Evolutionary conservation across 2,888 invertebrate species (phyloP), one percentile per base, ranked within the genome.

Genomic region (Halictus ligatus): DNA sequence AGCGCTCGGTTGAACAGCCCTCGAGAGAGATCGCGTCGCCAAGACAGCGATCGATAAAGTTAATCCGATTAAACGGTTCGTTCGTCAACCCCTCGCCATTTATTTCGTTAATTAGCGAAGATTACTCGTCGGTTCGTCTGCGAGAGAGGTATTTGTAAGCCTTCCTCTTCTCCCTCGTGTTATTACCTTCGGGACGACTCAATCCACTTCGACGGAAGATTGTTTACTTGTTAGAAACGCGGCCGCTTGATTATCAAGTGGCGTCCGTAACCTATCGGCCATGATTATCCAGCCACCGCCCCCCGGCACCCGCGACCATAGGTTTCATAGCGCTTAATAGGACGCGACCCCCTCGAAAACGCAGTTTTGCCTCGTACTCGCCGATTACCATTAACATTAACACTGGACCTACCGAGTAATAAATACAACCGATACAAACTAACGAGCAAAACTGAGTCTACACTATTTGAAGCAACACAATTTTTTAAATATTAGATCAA

Each of bases 271-370:
- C 76, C 78, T 78, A 72, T 84, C 86, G 75, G 58, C 10, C 35
- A 43, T 75, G 69, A 86, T 86, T 86, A 81, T 81, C 83, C 72
- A n/a, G n/a, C n/a, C n/a, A n/a, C n/a, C n/a, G n/a, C n/a, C 35
- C 35, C 35, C 35, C 35, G n/a, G 12, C 46, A n/a, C 78, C 35
- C 3, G 29, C 29, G 64, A 29, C 48, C 50, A 58, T 48, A 25
- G 84, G 80, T 80, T 84, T 75, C 84, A 84, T 78, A 74, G 60
- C 72, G 48, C 76, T 86, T 84, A 75, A 67, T 78, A 21, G 50
- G 18, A 21, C 50, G 50, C 50, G 15, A 58, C 48, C 48, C 80
- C 40, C 76, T 79, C 76, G 85, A 85, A 8, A 88, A 89, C 87
- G 84, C 89, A 91, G 90, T 90, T 89, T 88, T 35, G n/a, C n/a